phyloP scores from a whole-genome alignment of 2,797 vertebrate species.

The Rhinella marina region DNA sequence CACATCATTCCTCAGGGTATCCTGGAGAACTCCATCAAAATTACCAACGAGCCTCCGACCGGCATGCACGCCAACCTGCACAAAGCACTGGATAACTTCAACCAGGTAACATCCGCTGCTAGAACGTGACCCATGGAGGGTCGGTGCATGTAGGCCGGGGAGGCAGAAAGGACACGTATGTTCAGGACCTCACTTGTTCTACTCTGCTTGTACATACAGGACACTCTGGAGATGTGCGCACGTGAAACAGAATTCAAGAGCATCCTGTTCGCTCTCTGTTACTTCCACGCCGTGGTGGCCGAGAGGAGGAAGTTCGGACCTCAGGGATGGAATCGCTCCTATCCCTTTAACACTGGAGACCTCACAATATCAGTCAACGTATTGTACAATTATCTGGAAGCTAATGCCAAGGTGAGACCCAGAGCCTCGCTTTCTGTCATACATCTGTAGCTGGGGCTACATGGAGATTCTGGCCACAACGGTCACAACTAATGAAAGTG shows the following conservation, averaged over 20 bases:
- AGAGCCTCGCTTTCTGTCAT: neutral
- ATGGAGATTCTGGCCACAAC: too few relatives aligned
- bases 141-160: too few relatives aligned
- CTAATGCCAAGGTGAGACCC: conserved; percentile 83
- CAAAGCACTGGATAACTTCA: conserved; percentile 95
- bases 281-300: conserved; percentile 92
- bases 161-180: neutral
- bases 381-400: conserved; percentile 92
- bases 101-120: conserved; percentile 78
- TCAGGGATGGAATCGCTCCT: conserved; percentile 92
- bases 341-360: conserved; percentile 92
- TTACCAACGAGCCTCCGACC: conserved; percentile 89
- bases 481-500: too few relatives aligned
- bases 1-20: conserved; percentile 95
- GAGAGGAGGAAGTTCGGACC: conserved; percentile 92
- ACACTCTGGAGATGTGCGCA: conserved; percentile 90
- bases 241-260: conserved; percentile 91
- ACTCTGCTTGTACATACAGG: conserved; percentile 74
- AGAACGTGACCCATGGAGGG: too few relatives aligned
- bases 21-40: conserved; percentile 92
- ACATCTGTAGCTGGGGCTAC: neutral
- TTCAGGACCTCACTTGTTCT: neutral
- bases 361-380: conserved; percentile 92
- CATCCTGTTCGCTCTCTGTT: conserved; percentile 92
- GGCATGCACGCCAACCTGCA: conserved; percentile 94